These are phyloP conservation scores for Belonocnema kinseyi DNA, from an alignment of 1,140 invertebrate species.

Conservation along the genomic window DNA sequence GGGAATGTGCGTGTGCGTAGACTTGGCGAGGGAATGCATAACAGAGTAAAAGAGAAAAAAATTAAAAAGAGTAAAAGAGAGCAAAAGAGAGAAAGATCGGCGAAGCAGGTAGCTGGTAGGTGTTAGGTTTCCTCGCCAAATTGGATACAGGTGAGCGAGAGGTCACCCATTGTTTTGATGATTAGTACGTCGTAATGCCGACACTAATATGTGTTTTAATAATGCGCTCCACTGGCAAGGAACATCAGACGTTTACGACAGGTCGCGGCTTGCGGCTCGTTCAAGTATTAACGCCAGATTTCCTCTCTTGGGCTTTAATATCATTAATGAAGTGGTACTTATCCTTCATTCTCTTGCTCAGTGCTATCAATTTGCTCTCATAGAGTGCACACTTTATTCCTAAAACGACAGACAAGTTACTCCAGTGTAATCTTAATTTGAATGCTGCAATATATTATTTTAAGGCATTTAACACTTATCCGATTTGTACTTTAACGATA, in stretches of 20 bases:
- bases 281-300: constrained; percentile 4
- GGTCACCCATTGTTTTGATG: constrained; percentile 59
- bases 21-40: constrained; percentile 7
- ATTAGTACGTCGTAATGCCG: constrained; percentile 61
- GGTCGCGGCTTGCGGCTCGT: background rate
- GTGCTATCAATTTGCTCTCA: too few relatives aligned
- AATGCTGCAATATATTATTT: too few relatives aligned
- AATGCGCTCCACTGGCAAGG: constrained; percentile 48
- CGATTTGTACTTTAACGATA: too few relatives aligned
- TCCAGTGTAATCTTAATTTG: too few relatives aligned
- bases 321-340: background rate
- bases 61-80: background rate
- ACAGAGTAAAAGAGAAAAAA: constrained; percentile 4
- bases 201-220: constrained; percentile 59
- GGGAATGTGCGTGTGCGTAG: constrained; percentile 5
- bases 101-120: constrained; percentile 49
- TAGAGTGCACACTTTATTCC: too few relatives aligned
- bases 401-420: too few relatives aligned
- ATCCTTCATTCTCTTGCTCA: background rate
- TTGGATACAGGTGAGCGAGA: constrained; percentile 52
- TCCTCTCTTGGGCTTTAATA: constrained; percentile 31
- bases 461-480: too few relatives aligned
- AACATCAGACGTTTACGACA: constrained; percentile 37
- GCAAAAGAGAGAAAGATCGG: background rate
- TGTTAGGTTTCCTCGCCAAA: constrained; percentile 58